Percentiles rank a stretch among this genome's conserved stretches.
These are phyloP conservation scores for Microplitis manilae DNA, from an alignment of 2,888 invertebrate genomes.

Conservation along the genomic window DNA sequence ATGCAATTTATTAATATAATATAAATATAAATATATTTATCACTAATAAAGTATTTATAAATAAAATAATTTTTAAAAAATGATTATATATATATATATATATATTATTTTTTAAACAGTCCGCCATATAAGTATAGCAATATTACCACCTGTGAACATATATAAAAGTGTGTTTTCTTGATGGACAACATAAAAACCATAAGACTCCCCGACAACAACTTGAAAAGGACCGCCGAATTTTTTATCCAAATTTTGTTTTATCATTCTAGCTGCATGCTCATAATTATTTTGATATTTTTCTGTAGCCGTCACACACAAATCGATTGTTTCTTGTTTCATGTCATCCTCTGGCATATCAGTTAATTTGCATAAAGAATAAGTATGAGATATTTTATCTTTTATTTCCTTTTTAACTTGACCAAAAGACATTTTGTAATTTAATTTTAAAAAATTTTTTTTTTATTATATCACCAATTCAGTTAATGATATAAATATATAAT, in stretches of 20 bases:
- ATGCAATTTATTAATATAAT: background rate
- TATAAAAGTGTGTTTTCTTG: slow-evolving; percentile 90
- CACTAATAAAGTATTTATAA: slow-evolving; percentile 4
- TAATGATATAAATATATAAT: too few relatives aligned
- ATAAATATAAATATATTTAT: background rate
- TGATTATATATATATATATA: too few relatives aligned
- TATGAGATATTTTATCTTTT: slow-evolving; percentile 76
- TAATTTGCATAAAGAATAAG: slow-evolving; percentile 83
- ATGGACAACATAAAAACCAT: slow-evolving; percentile 93
- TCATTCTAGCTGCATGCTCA: slow-evolving; percentile 78
- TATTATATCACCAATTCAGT: too few relatives aligned
- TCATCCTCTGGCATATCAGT: slow-evolving; percentile 95
- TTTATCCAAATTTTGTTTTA: slow-evolving; percentile 95
- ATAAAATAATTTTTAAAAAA: background rate
- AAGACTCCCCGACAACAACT: slow-evolving; percentile 96
- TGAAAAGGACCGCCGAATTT: slow-evolving; percentile 84
- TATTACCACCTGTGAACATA: slow-evolving; percentile 92
- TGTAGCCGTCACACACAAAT: slow-evolving; percentile 78
- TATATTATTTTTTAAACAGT: slow-evolving; percentile 50
- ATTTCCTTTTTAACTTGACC: slow-evolving; percentile 76
- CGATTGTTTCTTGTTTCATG: slow-evolving; percentile 81
- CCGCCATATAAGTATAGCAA: slow-evolving; percentile 75
- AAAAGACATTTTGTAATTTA: slow-evolving; percentile 58
- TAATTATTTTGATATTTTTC: slow-evolving; percentile 78
- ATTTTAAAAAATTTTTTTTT: too few relatives aligned